Base-by-base conservation (phyloP, 2,113 vertebrate genomes). In the Mustela nigripes region DNA sequence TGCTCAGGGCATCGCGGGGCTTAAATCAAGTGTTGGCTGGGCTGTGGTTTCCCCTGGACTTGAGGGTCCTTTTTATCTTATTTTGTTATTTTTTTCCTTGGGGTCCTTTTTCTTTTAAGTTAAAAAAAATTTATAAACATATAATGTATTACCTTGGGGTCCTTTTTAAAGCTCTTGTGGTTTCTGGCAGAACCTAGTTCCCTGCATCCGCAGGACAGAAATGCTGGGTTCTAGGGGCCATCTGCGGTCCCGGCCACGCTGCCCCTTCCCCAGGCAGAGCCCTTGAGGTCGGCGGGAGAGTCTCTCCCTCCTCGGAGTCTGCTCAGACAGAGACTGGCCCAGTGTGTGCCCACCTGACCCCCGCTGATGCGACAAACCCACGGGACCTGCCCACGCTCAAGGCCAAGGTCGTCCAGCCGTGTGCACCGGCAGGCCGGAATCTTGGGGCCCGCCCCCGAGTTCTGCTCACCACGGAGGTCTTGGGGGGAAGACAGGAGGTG, bases 231-330 rank as follows among this genome's bases (percentile, higher is more conserved):
- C n/a, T 31, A 28, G 45, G 9, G 45, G 14, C 74, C 74, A 50
- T 28, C 48, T 12, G 33, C 8, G 0, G 16, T 31, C n/a, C 67
- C 11, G 5, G 50, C 24, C 36, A 4, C 11, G 15, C 1, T 15
- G 65, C 15, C n/a, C 48, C 53, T 15, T 73, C 24, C n/a, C n/a
- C 11, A 56, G 53, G 14, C 33, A 16, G 63, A 36, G 48, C 50
- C 42, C n/a, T 50, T 11, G 5, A 48, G 73, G 24, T 24, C n/a
- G 36, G 48, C 0, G 0, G 0, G 50, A 11, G 3, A 19, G 18
- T 7, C 10, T 45, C 73, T 45, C 11, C 11, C 73, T 74, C 36
- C 22, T 0, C 1, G 53, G 53, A 18, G 71, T 42, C 71, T 15
- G 45, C 18, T 88, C 53, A 39, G 48, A 31, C 5, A 48, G 50